These are phyloP conservation scores for Artibeus jamaicensis DNA, from an alignment of 2,797 vertebrate species.

Conservation along the genomic window DNA sequence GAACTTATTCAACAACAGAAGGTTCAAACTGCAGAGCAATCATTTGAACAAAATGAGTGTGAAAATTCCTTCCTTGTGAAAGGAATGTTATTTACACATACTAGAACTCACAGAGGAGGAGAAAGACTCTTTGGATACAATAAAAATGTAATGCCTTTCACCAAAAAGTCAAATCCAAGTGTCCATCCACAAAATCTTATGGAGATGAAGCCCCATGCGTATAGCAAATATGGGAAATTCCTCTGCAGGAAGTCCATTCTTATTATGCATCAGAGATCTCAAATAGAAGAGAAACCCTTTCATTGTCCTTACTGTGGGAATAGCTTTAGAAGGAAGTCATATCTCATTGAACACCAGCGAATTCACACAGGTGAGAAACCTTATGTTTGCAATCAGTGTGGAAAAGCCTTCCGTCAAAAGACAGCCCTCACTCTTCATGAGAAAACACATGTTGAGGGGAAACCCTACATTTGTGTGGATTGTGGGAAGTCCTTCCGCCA, in stretches of 20 bases:
- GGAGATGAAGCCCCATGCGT: conserved; percentile 54
- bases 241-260: conserved; percentile 61
- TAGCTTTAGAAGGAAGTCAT: conserved; percentile 71
- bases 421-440: conserved; percentile 76
- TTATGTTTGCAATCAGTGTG: conserved; percentile 71
- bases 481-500: conserved; percentile 76
- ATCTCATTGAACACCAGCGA: conserved; percentile 74
- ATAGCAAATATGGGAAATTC: conserved; percentile 63
- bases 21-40: conserved; percentile 29
- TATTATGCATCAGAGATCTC: conserved; percentile 55
- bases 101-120: conserved; percentile 50
- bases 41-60: conserved; percentile 38
- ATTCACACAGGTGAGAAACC: conserved; percentile 77
- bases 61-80: conserved; percentile 57
- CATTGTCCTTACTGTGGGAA: conserved; percentile 74
- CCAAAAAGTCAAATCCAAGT: conserved; percentile 46
- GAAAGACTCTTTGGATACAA: conserved; percentile 43
- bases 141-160: conserved; percentile 44
- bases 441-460: conserved; percentile 73
- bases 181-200: conserved; percentile 43
- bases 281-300: conserved; percentile 69
- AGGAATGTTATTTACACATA: conserved; percentile 56
- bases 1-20: conserved; percentile 44
- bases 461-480: conserved; percentile 70
- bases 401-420: conserved; percentile 76